Conservation (phyloP, 2,797 vertebrate species). For the Hybognathus amarus region DNA sequence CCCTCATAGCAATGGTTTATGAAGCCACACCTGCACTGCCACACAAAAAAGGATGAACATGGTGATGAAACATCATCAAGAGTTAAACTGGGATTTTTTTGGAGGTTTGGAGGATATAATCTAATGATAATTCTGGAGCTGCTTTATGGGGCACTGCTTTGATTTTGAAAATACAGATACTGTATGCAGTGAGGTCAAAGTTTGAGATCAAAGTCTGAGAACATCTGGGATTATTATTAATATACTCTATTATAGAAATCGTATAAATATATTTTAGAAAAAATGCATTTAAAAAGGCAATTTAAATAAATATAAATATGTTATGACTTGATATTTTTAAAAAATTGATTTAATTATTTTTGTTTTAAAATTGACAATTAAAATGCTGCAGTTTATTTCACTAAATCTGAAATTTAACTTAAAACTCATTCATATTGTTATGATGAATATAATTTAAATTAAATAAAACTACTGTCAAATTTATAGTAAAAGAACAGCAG, state of each 20-base stretch:
- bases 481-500: neutral
- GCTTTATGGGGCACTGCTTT: neutral
- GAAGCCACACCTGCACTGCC: slow-evolving; percentile 44
- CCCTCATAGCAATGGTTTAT: slow-evolving; percentile 20
- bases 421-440: neutral
- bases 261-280: neutral
- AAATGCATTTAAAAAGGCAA: neutral
- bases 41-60: slow-evolving; percentile 18
- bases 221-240: neutral
- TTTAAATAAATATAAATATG: neutral
- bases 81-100: neutral
- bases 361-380: neutral
- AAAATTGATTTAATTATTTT: neutral
- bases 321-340: neutral
- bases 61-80: neutral
- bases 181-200: neutral
- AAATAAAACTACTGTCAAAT: neutral
- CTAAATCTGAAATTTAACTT: neutral
- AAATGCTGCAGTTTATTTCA: neutral
- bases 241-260: neutral
- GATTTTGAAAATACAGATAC: neutral
- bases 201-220: neutral
- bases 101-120: neutral
- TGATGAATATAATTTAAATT: neutral
- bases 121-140: neutral